phyloP scores from a whole-genome alignment of 1,140 invertebrate species.

The Antheraea pernyi region DNA sequence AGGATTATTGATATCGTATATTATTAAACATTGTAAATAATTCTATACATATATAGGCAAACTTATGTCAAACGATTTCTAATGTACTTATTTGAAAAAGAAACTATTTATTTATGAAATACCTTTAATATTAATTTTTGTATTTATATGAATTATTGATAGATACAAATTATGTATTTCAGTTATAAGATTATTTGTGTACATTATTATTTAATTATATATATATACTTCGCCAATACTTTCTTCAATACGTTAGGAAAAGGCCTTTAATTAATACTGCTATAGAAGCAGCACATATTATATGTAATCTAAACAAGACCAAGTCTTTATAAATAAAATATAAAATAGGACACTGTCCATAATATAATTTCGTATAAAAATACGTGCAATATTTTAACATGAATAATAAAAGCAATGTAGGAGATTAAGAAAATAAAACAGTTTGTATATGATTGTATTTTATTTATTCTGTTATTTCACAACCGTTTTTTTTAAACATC shows the following conservation, averaged over 20 bases:
- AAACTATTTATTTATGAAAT: too few relatives aligned
- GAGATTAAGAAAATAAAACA: background rate
- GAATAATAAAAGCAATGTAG: background rate
- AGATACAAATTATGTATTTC: too few relatives aligned
- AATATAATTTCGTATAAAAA: background rate
- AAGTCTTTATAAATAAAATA: background rate
- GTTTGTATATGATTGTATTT: background rate
- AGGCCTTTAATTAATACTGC: background rate
- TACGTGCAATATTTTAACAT: conserved; percentile 1
- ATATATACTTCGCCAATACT: too few relatives aligned
- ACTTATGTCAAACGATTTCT: too few relatives aligned
- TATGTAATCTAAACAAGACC: background rate
- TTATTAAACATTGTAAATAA: too few relatives aligned
- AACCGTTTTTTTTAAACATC: background rate
- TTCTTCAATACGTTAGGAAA: background rate
- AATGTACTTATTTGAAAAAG: too few relatives aligned
- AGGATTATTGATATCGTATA: too few relatives aligned
- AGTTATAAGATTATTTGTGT: background rate
- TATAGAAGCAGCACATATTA: too few relatives aligned
- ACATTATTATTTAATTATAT: background rate
- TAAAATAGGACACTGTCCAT: background rate
- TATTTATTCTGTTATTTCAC: background rate
- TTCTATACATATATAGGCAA: too few relatives aligned
- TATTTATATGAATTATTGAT: too few relatives aligned
- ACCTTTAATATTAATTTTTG: too few relatives aligned